These are phyloP conservation scores for Antidorcas marsupialis DNA, from an alignment of 2,113 vertebrate species.

Conservation along the genomic window DNA sequence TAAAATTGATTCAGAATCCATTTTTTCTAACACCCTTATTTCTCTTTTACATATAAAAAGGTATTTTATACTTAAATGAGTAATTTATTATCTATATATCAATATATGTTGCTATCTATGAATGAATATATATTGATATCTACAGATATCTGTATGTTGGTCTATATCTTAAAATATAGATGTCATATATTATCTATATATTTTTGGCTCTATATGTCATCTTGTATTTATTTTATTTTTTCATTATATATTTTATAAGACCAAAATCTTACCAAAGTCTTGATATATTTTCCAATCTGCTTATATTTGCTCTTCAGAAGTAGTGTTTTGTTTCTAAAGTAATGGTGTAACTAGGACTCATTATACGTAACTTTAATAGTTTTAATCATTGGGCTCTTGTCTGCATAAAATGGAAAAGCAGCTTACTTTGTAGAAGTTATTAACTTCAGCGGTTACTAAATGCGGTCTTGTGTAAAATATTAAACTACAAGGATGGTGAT, in stretches of 20 bases:
- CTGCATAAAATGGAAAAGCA: background rate
- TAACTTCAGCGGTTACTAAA: background rate
- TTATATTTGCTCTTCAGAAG: background rate
- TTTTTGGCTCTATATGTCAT: background rate
- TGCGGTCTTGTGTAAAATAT: background rate
- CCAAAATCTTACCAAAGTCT: background rate
- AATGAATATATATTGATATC: background rate
- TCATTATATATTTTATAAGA: background rate
- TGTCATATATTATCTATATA: background rate
- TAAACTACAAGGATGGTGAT: background rate
- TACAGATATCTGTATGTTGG: background rate
- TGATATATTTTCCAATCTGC: background rate
- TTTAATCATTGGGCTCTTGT: background rate
- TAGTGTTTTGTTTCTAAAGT: background rate
- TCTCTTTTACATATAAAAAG: background rate
- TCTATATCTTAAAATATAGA: background rate
- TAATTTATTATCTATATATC: background rate
- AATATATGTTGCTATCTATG: background rate
- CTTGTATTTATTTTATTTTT: background rate
- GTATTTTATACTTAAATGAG: background rate
- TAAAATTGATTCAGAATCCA: background rate
- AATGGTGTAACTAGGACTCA: background rate
- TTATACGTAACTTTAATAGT: background rate
- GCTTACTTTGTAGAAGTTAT: background rate
- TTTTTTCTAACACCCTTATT: background rate